These are phyloP conservation scores for Junonia oenone DNA, from an alignment of 2,888 invertebrate species.

Conservation along the genomic window DNA sequence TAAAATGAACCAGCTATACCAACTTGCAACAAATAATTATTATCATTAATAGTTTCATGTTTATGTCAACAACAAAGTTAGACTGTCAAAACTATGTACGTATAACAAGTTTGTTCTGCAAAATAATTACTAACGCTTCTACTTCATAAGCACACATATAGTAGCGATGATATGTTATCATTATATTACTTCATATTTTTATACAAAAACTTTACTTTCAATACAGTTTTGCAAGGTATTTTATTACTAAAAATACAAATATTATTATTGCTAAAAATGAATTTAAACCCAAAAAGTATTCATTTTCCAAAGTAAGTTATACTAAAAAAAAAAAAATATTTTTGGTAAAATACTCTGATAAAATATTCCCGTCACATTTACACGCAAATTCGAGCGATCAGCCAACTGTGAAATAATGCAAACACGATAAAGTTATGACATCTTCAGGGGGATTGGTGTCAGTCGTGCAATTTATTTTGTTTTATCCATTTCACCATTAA, in stretches of 20 bases:
- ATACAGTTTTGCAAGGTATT: no score
- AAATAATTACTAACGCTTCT: not conserved
- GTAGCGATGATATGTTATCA: no score
- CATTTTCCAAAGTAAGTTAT: not conserved
- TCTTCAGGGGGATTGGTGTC: slow-evolving; percentile 54
- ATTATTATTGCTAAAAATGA: not conserved
- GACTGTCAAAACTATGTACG: not conserved
- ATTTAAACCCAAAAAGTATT: not conserved
- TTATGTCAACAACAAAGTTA: slow-evolving; percentile 1
- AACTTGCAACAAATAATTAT: slow-evolving; percentile 6
- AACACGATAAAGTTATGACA: slow-evolving; percentile 71
- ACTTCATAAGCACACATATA: no score
- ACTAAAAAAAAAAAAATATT: slow-evolving; percentile 19
- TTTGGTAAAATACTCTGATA: slow-evolving; percentile 50
- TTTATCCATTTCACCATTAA: slow-evolving; percentile 27
- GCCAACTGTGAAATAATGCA: slow-evolving; percentile 69
- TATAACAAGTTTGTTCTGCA: not conserved
- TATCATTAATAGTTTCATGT: slow-evolving; percentile 6
- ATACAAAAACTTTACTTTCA: no score
- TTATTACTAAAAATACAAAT: no score
- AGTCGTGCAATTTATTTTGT: slow-evolving; percentile 40
- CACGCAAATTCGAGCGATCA: slow-evolving; percentile 64
- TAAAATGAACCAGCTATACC: not conserved
- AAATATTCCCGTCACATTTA: slow-evolving; percentile 70
- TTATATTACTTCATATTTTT: no score